Evolutionary conservation across 2,113 vertebrate species (phyloP).

Genomic region (Brienomyrus brachyistius): DNA sequence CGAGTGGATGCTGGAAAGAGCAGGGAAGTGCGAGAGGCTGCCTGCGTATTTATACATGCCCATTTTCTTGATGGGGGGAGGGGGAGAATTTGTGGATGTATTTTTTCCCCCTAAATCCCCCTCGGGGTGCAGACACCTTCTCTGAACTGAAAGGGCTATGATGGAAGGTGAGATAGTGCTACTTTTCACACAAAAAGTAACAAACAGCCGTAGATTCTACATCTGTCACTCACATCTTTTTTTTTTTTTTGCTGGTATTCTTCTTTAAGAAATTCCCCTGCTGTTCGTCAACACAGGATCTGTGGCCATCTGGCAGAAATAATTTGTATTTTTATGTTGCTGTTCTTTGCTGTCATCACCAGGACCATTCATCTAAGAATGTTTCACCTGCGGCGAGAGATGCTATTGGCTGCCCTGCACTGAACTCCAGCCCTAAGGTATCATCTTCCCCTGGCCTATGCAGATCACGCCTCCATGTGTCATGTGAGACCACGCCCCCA

Average conservation of each 20-base stretch:
- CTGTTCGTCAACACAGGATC: background rate
- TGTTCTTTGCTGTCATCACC: background rate
- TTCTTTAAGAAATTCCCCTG: background rate
- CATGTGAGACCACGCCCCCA: no score
- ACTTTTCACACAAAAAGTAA: background rate
- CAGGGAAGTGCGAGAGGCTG: slow-evolving; percentile 27
- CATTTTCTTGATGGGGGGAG: background rate
- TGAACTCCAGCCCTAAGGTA: background rate
- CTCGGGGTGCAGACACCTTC: background rate
- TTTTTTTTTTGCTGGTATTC: background rate
- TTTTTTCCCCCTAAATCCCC: background rate
- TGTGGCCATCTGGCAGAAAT: background rate
- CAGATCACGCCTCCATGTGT: no score
- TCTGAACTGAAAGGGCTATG: background rate
- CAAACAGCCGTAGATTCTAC: background rate
- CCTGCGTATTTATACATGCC: slow-evolving; percentile 29
- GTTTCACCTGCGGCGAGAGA: background rate
- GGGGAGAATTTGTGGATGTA: background rate
- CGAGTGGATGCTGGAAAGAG: slow-evolving; percentile 19
- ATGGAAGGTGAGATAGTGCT: background rate
- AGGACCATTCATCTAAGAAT: background rate
- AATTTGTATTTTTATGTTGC: background rate
- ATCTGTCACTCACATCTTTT: background rate
- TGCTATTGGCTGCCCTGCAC: background rate
- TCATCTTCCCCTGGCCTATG: background rate